Conservation (phyloP, 2,113 vertebrate genomes). For the Aplodontia rufa region DNA sequence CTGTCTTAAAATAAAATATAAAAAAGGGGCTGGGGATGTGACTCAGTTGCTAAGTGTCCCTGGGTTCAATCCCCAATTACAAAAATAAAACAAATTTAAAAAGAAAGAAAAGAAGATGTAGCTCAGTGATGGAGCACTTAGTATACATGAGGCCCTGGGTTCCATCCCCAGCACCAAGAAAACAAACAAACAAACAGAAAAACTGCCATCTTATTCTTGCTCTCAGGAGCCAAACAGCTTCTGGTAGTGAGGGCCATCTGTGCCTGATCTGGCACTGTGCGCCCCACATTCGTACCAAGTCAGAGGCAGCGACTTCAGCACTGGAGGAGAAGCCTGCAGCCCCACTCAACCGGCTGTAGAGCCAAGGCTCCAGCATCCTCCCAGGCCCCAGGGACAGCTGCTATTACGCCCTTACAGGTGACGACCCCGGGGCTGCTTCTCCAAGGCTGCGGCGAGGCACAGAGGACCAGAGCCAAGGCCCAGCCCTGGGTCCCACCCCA, state of each 20-base stretch:
- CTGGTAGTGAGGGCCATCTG: not conserved
- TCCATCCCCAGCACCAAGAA: not conserved
- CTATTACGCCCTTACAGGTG: not conserved
- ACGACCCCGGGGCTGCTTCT: not conserved
- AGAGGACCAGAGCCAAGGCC: not conserved
- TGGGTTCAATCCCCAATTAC: too few species aligned
- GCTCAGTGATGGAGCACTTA: not conserved
- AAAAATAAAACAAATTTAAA: too few species aligned
- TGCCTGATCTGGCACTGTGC: not conserved
- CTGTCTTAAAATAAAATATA: too few species aligned
- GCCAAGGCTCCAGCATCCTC: not conserved
- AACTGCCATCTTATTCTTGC: not conserved
- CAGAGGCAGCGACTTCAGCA: not conserved
- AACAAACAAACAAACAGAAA: not conserved
- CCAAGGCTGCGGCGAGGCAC: not conserved
- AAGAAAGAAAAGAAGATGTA: too few species aligned
- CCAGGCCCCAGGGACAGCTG: not conserved
- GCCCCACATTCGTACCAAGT: not conserved
- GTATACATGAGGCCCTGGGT: too few species aligned
- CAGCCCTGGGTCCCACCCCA: not conserved
- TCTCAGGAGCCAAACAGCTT: too few species aligned
- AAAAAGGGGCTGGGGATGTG: too few species aligned
- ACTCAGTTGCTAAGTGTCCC: too few species aligned
- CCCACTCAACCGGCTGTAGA: not conserved
- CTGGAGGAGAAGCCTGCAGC: not conserved